phyloP scores from a whole-genome alignment of 2,113 vertebrate species.

The Syrmaticus mikado region DNA sequence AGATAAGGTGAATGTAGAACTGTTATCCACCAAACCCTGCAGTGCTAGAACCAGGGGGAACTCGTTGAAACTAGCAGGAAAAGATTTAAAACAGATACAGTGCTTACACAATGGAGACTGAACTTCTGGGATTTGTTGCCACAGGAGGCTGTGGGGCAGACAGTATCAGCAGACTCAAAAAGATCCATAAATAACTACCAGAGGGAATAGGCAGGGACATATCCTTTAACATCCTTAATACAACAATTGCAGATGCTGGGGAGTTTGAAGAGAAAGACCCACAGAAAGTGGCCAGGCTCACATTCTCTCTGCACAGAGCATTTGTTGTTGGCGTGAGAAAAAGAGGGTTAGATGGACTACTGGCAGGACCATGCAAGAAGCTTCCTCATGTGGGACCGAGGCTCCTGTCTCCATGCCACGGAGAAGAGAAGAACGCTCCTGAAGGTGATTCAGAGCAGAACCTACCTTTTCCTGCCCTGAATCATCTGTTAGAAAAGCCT shows the following conservation, averaged over 20 bases:
- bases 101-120: conserved; percentile 44
- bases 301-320: conserved; percentile 5
- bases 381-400: neutral
- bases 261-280: neutral
- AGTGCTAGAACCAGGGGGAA: neutral
- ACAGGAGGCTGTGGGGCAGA: conserved; percentile 2
- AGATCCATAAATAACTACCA: conserved; percentile 31
- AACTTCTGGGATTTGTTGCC: conserved; percentile 55
- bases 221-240: conserved; percentile 42
- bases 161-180: conserved; percentile 33
- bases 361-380: neutral
- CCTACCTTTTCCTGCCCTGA: conserved; percentile 37
- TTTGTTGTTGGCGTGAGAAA: neutral
- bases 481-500: conserved; percentile 33
- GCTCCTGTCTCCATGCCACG: neutral
- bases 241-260: conserved; percentile 18
- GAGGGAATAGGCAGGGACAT: conserved; percentile 35
- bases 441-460: conserved; percentile 50
- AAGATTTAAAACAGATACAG: conserved; percentile 61
- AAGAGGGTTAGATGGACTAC: neutral
- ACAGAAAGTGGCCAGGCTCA: neutral
- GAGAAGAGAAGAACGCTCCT: conserved; percentile 9
- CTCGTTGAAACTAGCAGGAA: conserved; percentile 24
- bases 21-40: neutral
- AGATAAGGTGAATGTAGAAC: neutral